phyloP scores from a whole-genome alignment of 2,888 invertebrate species.

The Drosophila helvetica region DNA sequence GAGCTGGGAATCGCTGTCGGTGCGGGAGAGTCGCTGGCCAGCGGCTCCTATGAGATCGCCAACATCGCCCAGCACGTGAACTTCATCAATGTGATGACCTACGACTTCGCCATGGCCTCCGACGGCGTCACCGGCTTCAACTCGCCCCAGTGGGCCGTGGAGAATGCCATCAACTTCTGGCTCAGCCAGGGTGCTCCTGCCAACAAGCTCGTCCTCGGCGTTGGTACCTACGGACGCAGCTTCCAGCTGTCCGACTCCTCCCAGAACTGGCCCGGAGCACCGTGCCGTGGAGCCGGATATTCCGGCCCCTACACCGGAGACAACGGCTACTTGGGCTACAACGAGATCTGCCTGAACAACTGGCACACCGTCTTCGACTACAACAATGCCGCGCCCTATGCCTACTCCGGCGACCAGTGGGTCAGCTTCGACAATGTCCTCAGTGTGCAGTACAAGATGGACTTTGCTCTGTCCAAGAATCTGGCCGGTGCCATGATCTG shows the following conservation, averaged over 20 bases:
- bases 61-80: conserved; percentile 64
- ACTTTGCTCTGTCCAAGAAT: conserved; percentile 91
- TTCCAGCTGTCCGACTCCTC: conserved; percentile 88
- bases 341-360: conserved; percentile 87
- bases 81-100: conserved; percentile 71
- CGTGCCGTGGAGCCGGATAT: conserved; percentile 56
- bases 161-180: conserved; percentile 94
- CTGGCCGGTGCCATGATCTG: conserved; percentile 88
- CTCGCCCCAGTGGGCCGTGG: conserved; percentile 85
- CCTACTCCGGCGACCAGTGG: conserved; percentile 93
- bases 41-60: conserved; percentile 59
- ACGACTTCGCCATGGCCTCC: conserved; percentile 68
- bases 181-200: conserved; percentile 88
- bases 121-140: conserved; percentile 63
- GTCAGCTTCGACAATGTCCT: conserved; percentile 94
- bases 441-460: conserved; percentile 91
- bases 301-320: conserved; percentile 86
- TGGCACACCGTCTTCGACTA: conserved; percentile 72
- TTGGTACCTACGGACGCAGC: conserved; percentile 93
- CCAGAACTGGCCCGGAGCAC: conserved; percentile 64
- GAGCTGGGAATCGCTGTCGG: conserved; percentile 88
- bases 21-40: conserved; percentile 56
- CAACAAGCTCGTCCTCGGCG: conserved; percentile 92
- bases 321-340: conserved; percentile 88
- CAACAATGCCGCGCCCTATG: conserved; percentile 88